These are phyloP conservation scores for Gonioctena quinquepunctata DNA, from an alignment of 1,140 invertebrate species.

Conservation along the genomic window DNA sequence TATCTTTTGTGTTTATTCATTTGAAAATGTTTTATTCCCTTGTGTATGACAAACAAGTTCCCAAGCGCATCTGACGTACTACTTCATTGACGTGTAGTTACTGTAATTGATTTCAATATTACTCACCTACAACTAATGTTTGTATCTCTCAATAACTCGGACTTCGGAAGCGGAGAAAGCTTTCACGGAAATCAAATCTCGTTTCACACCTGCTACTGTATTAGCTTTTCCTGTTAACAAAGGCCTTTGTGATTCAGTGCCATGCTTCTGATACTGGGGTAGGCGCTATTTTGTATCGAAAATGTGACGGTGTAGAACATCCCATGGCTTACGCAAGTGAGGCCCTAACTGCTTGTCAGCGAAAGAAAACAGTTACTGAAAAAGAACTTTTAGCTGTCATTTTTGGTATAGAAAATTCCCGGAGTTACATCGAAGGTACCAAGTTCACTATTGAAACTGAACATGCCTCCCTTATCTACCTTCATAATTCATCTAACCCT, in stretches of 20 bases:
- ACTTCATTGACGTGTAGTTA: too few species aligned
- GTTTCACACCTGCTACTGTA: constrained; percentile 28
- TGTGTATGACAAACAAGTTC: too few species aligned
- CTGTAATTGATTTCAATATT: not conserved
- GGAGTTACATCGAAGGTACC: constrained; percentile 33
- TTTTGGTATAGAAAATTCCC: constrained; percentile 20
- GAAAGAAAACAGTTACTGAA: constrained; percentile 20
- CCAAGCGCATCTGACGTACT: too few species aligned
- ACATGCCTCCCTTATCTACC: constrained; percentile 50
- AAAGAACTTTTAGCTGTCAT: constrained; percentile 21
- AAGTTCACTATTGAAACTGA: constrained; percentile 58
- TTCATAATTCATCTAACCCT: not conserved
- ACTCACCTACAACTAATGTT: not conserved
- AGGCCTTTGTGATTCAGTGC: constrained; percentile 35
- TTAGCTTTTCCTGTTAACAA: constrained; percentile 38
- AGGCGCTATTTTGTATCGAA: constrained; percentile 34
- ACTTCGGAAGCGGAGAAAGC: not conserved
- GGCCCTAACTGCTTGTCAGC: constrained; percentile 43
- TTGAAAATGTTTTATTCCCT: too few species aligned
- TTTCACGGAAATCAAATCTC: too few species aligned
- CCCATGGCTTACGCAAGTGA: constrained; percentile 57
- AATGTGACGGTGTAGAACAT: constrained; percentile 43
- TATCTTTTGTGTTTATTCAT: too few species aligned
- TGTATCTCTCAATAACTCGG: not conserved
- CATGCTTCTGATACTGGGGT: constrained; percentile 41